Evolutionary conservation across 2,797 vertebrate species (phyloP).

Genomic region (Antennarius maculatus): DNA sequence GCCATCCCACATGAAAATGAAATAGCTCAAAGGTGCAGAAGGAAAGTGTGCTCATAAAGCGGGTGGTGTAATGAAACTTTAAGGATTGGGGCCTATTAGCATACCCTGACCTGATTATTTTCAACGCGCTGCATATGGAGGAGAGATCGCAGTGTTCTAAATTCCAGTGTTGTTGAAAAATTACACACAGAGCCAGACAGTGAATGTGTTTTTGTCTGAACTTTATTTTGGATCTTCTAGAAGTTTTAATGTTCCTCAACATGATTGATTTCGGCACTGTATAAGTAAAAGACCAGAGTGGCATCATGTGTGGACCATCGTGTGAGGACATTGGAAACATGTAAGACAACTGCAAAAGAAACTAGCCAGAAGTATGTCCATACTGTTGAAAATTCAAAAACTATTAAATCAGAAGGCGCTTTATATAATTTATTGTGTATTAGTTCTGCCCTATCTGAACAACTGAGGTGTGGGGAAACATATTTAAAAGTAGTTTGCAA

Average conservation of each 20-base stretch:
- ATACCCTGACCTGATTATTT: conserved; percentile 49
- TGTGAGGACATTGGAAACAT: too few relatives aligned
- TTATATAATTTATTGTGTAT: too few relatives aligned
- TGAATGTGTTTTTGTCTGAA: conserved; percentile 47
- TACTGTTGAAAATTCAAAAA: too few relatives aligned
- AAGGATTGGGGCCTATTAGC: conserved; percentile 36
- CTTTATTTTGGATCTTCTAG: conserved; percentile 51
- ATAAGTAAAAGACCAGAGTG: too few relatives aligned
- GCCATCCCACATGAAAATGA: conserved; percentile 39
- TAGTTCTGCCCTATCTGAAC: too few relatives aligned
- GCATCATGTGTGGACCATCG: too few relatives aligned
- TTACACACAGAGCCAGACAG: conserved; percentile 42
- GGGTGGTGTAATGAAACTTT: conserved; percentile 53
- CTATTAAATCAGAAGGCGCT: too few relatives aligned
- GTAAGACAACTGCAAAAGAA: too few relatives aligned
- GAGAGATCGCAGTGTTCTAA: conserved; percentile 31
- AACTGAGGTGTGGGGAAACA: too few relatives aligned
- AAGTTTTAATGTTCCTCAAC: conserved; percentile 48
- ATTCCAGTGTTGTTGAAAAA: conserved; percentile 41
- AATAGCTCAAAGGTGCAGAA: conserved; percentile 51
- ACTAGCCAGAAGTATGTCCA: too few relatives aligned
- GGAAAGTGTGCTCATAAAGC: conserved; percentile 34
- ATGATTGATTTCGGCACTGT: conserved; percentile 41
- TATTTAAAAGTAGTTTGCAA: too few relatives aligned
- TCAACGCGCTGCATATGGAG: conserved; percentile 37